These are phyloP conservation scores for Ifrita kowaldi DNA, from an alignment of 2,113 vertebrate species.

Conservation along the genomic window DNA sequence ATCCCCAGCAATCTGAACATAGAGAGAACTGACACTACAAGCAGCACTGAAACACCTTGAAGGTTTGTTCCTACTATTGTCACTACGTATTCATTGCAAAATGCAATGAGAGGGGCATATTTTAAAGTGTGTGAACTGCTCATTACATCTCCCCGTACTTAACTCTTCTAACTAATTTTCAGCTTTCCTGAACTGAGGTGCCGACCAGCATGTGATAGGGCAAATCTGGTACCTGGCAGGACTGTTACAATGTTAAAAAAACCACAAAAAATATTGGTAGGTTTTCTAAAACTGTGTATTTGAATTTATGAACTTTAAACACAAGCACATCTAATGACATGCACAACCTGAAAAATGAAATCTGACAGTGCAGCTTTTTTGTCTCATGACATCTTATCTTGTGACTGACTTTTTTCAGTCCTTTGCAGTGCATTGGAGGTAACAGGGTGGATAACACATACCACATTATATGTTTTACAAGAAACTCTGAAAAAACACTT, in stretches of 20 bases:
- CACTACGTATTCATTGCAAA: neutral
- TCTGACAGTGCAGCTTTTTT: neutral
- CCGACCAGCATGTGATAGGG: rapidly evolving
- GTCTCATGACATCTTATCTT: neutral
- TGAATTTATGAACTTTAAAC: neutral
- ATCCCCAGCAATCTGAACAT: neutral
- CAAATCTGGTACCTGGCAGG: neutral
- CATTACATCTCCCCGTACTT: neutral
- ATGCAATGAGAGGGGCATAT: neutral
- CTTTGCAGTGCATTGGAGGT: neutral
- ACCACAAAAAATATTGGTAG: rapidly evolving
- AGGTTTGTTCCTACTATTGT: neutral
- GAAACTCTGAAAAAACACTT: neutral
- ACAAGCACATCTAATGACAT: neutral
- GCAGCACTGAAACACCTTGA: neutral
- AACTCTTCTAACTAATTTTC: neutral
- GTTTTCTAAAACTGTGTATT: neutral
- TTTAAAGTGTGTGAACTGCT: neutral
- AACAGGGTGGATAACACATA: neutral
- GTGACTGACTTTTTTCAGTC: neutral
- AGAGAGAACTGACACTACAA: neutral
- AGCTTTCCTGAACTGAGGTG: neutral
- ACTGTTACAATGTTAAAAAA: neutral
- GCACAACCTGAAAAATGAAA: neutral
- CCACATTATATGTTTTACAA: neutral